Base-by-base conservation (phyloP, 2,888 invertebrate genomes). In the Yponomeuta evonymella region DNA sequence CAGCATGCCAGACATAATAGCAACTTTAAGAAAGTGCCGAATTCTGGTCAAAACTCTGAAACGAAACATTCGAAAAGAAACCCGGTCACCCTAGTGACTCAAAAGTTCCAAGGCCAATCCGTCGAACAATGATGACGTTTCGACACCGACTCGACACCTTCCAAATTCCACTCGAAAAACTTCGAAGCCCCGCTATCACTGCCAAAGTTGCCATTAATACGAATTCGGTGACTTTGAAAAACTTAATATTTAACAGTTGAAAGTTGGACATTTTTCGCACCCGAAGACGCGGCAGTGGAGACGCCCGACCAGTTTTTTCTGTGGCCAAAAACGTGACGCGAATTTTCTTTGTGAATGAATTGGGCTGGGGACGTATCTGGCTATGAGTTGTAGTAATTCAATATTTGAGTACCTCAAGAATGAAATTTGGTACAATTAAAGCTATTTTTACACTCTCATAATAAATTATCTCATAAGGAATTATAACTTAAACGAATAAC, bases 171-270 rank as follows among this genome's bases (percentile, higher is more conserved):
- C 65, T 65, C 2, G 65, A 64, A 0, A 64, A 71, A 71, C 48
- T 71, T 69, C 69, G 68, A 23, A 71, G 68, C 68, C 71, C 69
- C 29, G 48, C 71, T 63, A 71, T 71, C 71, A 71, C 64, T 64
- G 33, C 29, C 68, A 68, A 69, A 68, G 68, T 71, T 48, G 51
- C 67, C 69, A 62, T 71, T 71, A 68, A 63, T 63, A 69, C 64
- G 69, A 62, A 71, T 64, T 71, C 48, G 68, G 68, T 67, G 71
- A 71, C 71, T 71, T 69, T 48, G 43, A 58, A 69, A 30, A 30
- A 69, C 69, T 69, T 69, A 23, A 48, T 69, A 58, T 58, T 58
- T 58, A 58, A 58, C 51, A 58, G 51, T 58, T 58, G 51, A 58
- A 58, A 58, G 51, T 58, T 58, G 51, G 15, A 58, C 12, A 58